Evolutionary conservation across 2,888 invertebrate genomes (phyloP), one percentile per base, ranked within the genome.

Genomic region (Ichneumoninae sp.): DNA sequence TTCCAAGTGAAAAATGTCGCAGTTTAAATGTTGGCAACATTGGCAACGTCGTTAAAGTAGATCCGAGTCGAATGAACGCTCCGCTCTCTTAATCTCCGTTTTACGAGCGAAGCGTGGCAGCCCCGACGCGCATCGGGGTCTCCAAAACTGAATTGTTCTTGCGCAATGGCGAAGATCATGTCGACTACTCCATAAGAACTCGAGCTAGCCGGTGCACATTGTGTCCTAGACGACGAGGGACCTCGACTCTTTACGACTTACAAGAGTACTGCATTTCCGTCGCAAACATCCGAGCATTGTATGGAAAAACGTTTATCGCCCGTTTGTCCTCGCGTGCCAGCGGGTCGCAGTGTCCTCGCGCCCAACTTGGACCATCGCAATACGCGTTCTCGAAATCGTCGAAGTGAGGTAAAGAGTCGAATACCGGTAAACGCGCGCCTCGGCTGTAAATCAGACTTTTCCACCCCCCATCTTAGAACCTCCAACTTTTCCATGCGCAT

Each of bases 261-360:
- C 13, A 13, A 36, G 44, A 77, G 57, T 19, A n/a, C 16, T 33
- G 26, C 16, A 19, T 33, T 71, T 16, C 13, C 40, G 52, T 22
- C 16, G 54, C 16, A 40, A 47, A 22, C n/a, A n/a, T 7, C 3
- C n/a, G 26, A 54, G 52, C n/a, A 50, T 66, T 69, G 44, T 57
- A 47, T 19, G 70, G 36, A 65, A 70, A 70, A 79, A 74, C 76
- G 60, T 83, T 76, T 66, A 83, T 83, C 80, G 83, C 71, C 68
- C 40, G 66, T 40, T 76, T 89, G 91, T 88, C 90, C 90, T 91
- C 90, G 91, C 87, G 89, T 90, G 89, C 88, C 91, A 90, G 90
- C 91, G 87, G 90, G 91, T 88, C 85, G 87, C 87, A 85, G 70
- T 88, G 88, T 86, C 89, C 87, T 89, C 87, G 88, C 75, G 54